Evolutionary conservation across 2,113 vertebrate species (phyloP).

Genomic region (Urocitellus parryii): DNA sequence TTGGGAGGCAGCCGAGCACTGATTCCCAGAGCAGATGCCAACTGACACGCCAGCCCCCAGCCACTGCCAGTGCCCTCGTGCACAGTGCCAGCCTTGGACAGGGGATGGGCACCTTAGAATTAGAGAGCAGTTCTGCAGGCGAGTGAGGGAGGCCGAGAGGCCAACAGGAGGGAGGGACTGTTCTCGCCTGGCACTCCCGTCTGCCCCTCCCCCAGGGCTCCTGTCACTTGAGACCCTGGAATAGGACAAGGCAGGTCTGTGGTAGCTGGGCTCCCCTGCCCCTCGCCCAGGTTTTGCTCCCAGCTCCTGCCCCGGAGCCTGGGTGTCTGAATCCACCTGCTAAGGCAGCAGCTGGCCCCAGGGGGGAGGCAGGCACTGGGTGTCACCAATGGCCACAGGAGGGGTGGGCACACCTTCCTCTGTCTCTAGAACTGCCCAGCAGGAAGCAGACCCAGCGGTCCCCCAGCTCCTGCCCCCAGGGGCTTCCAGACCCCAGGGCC

Average conservation of each 20-base stretch:
- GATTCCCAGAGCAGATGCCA: constrained; percentile 48
- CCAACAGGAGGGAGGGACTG: accelerated
- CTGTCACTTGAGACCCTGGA: not conserved
- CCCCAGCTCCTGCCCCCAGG: not conserved
- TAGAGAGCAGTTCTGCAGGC: not conserved
- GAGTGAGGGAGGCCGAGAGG: not conserved
- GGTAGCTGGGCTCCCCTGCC: not conserved
- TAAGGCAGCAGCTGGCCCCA: not conserved
- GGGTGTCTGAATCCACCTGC: not conserved
- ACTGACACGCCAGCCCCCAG: too few relatives aligned
- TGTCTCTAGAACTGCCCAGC: not conserved
- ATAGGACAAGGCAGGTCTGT: not conserved
- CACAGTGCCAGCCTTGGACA: not conserved
- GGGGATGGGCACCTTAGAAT: not conserved
- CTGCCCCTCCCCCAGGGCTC: too few relatives aligned
- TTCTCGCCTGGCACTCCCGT: not conserved
- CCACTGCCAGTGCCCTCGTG: not conserved
- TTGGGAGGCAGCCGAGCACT: constrained; percentile 64
- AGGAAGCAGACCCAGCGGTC: not conserved
- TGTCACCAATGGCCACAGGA: too few relatives aligned
- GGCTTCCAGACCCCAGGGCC: too few relatives aligned
- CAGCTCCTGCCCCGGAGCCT: not conserved
- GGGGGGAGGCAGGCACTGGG: not conserved
- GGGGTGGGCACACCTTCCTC: too few relatives aligned
- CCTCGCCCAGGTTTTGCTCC: not conserved